Base-by-base conservation (phyloP, 2,113 vertebrate species). In the Larimichthys crocea region DNA sequence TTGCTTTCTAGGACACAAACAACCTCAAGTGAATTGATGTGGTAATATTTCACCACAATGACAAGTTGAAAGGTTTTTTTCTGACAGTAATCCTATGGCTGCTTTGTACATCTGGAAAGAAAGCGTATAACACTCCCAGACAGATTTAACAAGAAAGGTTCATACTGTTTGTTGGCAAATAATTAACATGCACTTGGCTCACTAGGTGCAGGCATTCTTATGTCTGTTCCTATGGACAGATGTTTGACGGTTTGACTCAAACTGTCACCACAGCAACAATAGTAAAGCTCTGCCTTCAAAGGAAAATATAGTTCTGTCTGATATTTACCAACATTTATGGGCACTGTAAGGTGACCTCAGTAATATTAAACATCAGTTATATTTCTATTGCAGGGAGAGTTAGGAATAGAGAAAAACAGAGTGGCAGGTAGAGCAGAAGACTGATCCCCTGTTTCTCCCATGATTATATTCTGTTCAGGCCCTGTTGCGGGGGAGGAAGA, bases 381-480 rank as follows among this genome's bases (percentile, higher is more conserved):
- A 56, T 73, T 50, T 48, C 8, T 77, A 61, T 49, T 60, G 68
- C 72, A 56, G 75, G 56, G 8, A 48, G 76, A 29, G 49, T 16
- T 22, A 35, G 48, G 71, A 70, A 73, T 12, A 63, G 59, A 67
- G 60, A 42, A 11, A 65, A 46, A 14, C 10, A 24, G 52, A 67
- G 29, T 68, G 82, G 62, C 70, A 87, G 76, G 69, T 59, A 77
- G 56, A 81, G 62, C 55, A 57, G 67, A 49, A 76, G 56, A 63
- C 80, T 52, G 82, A 84, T 86, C 65, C 72, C 65, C 67, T 20
- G 74, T 83, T 85, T 80, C 74, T 85, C 74, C 59, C 52, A 73
- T 86, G 80, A 92, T 92, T 91, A 90, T 88, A 92, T 92, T 92
- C 91, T 84, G 88, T 91, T 91, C 92, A 94, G 89, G 85, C 89